phyloP scores from a whole-genome alignment of 2,113 vertebrate species.

The Dolichallabes microphthalmus region DNA sequence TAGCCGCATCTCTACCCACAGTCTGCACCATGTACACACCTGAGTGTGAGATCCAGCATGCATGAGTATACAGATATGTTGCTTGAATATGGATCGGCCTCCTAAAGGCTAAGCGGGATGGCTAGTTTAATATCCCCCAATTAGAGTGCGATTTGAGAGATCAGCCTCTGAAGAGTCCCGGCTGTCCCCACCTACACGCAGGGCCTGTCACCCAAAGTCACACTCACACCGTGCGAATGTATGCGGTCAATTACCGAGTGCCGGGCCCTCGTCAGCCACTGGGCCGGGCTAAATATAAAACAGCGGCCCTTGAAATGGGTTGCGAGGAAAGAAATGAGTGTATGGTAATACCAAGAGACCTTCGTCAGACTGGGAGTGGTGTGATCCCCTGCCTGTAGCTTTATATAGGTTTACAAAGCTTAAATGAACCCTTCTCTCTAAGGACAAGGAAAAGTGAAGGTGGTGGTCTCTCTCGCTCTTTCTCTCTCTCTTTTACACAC shows the following conservation, averaged over 20 bases:
- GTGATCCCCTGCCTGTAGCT: slow-evolving; percentile 53
- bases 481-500: slow-evolving; percentile 9
- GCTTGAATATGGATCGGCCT: slow-evolving; percentile 69
- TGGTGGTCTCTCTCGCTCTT: slow-evolving; percentile 28
- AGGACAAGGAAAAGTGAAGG: slow-evolving; percentile 31
- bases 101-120: slow-evolving; percentile 72
- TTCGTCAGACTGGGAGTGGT: slow-evolving; percentile 36
- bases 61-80: slow-evolving; percentile 58
- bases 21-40: background rate
- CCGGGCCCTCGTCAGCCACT: slow-evolving; percentile 45
- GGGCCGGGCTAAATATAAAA: slow-evolving; percentile 63
- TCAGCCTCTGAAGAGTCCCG: slow-evolving; percentile 66
- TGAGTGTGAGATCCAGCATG: slow-evolving; percentile 2
- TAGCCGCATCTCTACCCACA: background rate
- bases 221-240: slow-evolving; percentile 57
- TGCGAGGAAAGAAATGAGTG: slow-evolving; percentile 42
- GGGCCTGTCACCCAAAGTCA: slow-evolving; percentile 67
- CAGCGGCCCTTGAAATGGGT: slow-evolving; percentile 53
- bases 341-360: slow-evolving; percentile 57
- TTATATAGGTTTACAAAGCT: slow-evolving; percentile 55
- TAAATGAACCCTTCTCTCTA: slow-evolving; percentile 53
- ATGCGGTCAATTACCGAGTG: slow-evolving; percentile 61
- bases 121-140: slow-evolving; percentile 75
- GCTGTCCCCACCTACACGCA: slow-evolving; percentile 56
- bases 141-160: slow-evolving; percentile 70